Evolutionary conservation across 2,797 vertebrate species (phyloP).

Genomic region (Clarias laeviceps): DNA sequence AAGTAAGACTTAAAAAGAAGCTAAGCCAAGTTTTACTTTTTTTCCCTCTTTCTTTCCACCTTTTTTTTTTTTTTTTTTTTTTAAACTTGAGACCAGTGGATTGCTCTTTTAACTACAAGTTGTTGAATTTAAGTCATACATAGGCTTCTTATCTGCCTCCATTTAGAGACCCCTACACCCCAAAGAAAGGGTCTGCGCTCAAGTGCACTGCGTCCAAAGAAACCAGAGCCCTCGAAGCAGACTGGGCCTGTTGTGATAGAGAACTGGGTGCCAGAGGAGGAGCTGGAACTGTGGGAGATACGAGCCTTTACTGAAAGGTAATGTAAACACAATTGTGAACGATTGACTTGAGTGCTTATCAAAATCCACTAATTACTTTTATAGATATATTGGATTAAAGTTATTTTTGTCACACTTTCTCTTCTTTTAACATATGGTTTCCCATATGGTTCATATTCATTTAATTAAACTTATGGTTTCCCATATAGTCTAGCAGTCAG

Average conservation of each 20-base stretch:
- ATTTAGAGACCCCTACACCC: constrained; percentile 91
- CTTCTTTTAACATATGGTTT: background rate
- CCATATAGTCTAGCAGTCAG: no score
- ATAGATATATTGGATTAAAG: background rate
- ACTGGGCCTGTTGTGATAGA: constrained; percentile 93
- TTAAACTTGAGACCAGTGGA: background rate
- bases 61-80: background rate
- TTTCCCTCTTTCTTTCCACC: background rate
- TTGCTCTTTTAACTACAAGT: background rate
- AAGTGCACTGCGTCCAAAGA: constrained; percentile 93
- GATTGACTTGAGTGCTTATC: background rate
- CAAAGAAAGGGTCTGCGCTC: constrained; percentile 97
- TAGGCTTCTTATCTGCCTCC: background rate
- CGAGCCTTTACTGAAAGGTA: constrained; percentile 96
- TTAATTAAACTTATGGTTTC: no score
- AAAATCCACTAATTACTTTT: background rate
- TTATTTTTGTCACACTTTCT: background rate
- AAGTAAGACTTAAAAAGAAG: background rate
- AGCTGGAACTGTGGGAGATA: constrained; percentile 98
- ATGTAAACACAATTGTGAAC: background rate
- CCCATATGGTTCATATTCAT: no score
- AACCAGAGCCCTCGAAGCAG: constrained; percentile 91
- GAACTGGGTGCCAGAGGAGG: constrained; percentile 94
- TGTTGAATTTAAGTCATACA: background rate
- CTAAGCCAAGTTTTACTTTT: no score